These are phyloP conservation scores for Tauraco hartlaubi DNA, from an alignment of 2,797 vertebrate species.

Conservation along the genomic window DNA sequence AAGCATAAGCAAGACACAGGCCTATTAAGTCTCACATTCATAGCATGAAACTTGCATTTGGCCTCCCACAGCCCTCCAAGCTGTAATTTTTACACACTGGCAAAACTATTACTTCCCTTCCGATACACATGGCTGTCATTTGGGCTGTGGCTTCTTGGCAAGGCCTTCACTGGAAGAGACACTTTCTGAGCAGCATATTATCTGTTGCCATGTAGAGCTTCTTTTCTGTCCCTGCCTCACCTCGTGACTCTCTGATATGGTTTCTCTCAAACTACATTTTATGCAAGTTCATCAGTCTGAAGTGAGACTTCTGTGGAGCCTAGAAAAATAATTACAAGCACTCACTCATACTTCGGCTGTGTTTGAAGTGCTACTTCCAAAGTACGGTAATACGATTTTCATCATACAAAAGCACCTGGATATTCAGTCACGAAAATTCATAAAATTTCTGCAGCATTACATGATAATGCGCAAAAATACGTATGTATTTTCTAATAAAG, in stretches of 20 bases:
- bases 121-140: neutral
- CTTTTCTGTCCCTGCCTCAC: neutral
- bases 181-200: neutral
- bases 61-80: neutral
- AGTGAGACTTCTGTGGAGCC: neutral
- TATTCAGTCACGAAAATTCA: neutral
- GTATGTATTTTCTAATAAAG: neutral
- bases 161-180: neutral
- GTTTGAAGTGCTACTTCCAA: neutral
- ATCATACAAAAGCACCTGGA: neutral
- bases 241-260: neutral
- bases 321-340: neutral
- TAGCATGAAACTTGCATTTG: neutral
- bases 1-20: neutral
- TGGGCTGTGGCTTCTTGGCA: neutral
- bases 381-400: neutral
- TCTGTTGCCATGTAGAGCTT: neutral
- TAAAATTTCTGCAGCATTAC: neutral
- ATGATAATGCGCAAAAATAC: neutral
- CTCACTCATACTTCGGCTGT: neutral
- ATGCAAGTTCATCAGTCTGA: neutral
- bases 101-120: neutral
- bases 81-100: neutral
- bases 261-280: neutral
- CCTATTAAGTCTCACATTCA: neutral